phyloP scores from a whole-genome alignment of 2,113 vertebrate genomes.

The Leptocoma aspasia region DNA sequence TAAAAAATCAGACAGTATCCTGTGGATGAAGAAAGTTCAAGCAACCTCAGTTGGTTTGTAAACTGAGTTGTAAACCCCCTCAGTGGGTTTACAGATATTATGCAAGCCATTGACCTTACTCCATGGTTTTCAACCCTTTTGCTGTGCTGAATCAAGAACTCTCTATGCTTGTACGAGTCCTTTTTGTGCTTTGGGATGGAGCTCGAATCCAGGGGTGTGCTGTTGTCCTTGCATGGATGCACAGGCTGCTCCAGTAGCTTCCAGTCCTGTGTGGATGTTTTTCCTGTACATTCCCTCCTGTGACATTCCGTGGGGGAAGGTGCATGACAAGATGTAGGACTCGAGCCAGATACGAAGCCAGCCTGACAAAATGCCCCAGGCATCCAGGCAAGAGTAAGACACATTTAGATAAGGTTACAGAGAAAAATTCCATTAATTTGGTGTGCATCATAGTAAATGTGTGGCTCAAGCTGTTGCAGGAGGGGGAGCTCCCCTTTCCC shows the following conservation, averaged over 20 bases:
- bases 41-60: background rate
- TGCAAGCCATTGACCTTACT: background rate
- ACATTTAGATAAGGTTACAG: slow-evolving; percentile 2
- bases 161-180: background rate
- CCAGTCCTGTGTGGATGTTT: background rate
- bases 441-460: background rate
- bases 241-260: background rate
- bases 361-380: slow-evolving; percentile 25
- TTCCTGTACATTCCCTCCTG: background rate
- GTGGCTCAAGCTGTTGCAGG: background rate
- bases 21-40: background rate
- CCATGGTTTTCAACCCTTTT: background rate
- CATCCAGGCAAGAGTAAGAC: background rate
- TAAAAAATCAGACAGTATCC: background rate
- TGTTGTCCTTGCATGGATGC: background rate
- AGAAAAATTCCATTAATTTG: background rate
- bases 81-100: background rate
- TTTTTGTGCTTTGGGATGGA: background rate
- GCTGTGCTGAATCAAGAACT: background rate
- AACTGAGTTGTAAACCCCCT: too few species aligned
- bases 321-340: background rate
- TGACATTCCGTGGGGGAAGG: background rate
- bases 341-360: background rate
- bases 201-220: background rate
- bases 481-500: background rate